Percentiles rank a stretch among this genome's conserved stretches.
Evolutionary conservation across 1,140 invertebrate genomes (phyloP).

Genomic region (Antheraea mylitta): DNA sequence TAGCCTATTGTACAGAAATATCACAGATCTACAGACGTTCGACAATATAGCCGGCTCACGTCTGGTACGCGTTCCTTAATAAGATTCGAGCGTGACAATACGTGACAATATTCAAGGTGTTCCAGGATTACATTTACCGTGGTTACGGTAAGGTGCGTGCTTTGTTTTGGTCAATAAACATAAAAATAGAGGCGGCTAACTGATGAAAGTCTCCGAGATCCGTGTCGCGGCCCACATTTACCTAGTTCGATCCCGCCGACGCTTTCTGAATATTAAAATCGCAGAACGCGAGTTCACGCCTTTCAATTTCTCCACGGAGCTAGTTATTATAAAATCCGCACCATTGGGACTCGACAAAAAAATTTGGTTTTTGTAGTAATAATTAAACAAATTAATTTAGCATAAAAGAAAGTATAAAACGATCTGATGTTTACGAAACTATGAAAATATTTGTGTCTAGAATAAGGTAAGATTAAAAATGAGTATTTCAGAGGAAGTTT

Average conservation of each 20-base stretch:
- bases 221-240: slow-evolving; percentile 59
- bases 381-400: not conserved
- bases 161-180: slow-evolving; percentile 17
- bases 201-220: slow-evolving; percentile 37
- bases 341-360: not conserved
- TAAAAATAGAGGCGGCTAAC: slow-evolving; percentile 21
- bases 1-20: not conserved
- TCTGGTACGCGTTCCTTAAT: not conserved
- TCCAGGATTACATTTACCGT: not conserved
- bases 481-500: no score
- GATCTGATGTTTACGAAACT: no score
- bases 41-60: not conserved
- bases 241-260: slow-evolving; percentile 53
- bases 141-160: not conserved
- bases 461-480: no score
- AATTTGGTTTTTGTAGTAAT: not conserved
- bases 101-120: slow-evolving; percentile 1
- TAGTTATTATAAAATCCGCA: not conserved
- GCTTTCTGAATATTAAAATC: slow-evolving; percentile 60
- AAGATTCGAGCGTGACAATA: not conserved
- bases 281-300: slow-evolving; percentile 36
- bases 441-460: no score
- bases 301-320: slow-evolving; percentile 54
- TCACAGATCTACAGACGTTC: not conserved
- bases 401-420: not conserved